These are phyloP conservation scores for Geotrupes spiniger DNA, from an alignment of 2,888 invertebrate species.

Conservation along the genomic window DNA sequence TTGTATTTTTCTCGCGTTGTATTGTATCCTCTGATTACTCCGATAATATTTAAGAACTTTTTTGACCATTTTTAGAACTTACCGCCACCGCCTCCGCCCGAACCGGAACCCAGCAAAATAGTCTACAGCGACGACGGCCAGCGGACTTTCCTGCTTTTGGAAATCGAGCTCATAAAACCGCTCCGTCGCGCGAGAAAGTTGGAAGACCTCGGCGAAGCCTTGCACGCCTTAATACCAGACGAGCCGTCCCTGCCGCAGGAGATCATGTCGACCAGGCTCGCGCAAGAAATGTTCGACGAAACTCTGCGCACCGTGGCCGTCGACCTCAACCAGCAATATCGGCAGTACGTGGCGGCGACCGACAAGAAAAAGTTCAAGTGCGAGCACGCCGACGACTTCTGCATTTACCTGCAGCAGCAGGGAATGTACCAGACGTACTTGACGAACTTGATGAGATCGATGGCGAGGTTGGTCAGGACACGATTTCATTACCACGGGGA, in stretches of 20 bases:
- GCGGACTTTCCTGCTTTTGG: constrained; percentile 44
- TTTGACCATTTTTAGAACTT: constrained; percentile 16
- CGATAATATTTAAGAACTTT: neutral
- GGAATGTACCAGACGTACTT: constrained; percentile 38
- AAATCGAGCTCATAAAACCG: constrained; percentile 43
- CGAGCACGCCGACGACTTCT: constrained; percentile 24
- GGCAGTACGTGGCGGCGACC: constrained; percentile 30
- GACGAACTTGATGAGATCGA: constrained; percentile 35
- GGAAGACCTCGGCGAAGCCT: constrained; percentile 38
- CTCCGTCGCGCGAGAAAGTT: constrained; percentile 34
- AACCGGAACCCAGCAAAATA: constrained; percentile 37
- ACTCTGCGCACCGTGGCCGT: constrained; percentile 36
- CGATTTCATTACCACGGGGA: constrained; percentile 27
- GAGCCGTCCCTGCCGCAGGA: constrained; percentile 30
- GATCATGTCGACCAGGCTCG: constrained; percentile 34
- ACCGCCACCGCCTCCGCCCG: constrained; percentile 31
- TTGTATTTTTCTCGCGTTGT: no score
- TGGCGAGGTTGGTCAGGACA: constrained; percentile 32
- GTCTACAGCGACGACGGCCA: constrained; percentile 41
- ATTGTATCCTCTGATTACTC: no score
- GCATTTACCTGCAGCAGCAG: constrained; percentile 27
- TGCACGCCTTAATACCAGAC: constrained; percentile 26
- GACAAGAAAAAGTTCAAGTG: constrained; percentile 30
- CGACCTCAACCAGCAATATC: constrained; percentile 40
- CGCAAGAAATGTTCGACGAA: constrained; percentile 38